Percentiles rank a stretch among this genome's conserved stretches.
phyloP scores from a whole-genome alignment of 2,113 vertebrate genomes.

The Hiodon tergisus region DNA sequence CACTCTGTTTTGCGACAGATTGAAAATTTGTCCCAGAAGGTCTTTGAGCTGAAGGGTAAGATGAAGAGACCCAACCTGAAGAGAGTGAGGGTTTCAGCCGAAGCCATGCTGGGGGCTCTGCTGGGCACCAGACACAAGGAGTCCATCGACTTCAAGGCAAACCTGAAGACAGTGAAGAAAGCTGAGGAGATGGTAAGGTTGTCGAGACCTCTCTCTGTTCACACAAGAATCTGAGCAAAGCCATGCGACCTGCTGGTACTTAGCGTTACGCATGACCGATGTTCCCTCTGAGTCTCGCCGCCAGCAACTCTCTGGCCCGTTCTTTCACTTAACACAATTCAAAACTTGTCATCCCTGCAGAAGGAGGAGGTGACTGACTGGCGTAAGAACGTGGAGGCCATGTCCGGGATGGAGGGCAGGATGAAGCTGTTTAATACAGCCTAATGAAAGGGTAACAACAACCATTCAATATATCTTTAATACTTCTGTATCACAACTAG shows the following conservation, averaged over 20 bases:
- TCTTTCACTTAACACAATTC: background rate
- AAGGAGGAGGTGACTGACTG: constrained; percentile 43
- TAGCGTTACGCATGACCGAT: background rate
- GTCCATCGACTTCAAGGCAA: constrained; percentile 41
- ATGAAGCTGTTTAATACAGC: constrained; percentile 43
- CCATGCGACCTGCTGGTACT: background rate
- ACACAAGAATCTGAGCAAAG: background rate
- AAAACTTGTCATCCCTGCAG: background rate
- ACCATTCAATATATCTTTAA: background rate
- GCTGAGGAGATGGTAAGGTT: constrained; percentile 40
- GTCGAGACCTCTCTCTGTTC: background rate
- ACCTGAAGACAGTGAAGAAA: constrained; percentile 45
- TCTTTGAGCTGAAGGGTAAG: constrained; percentile 62
- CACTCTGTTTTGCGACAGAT: constrained; percentile 45
- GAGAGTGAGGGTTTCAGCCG: constrained; percentile 41
- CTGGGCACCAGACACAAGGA: constrained; percentile 40
- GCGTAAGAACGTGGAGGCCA: constrained; percentile 48
- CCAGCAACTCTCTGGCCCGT: background rate
- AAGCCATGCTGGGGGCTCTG: constrained; percentile 43
- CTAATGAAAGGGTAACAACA: constrained; percentile 11
- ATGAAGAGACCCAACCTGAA: constrained; percentile 41
- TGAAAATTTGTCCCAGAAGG: constrained; percentile 60
- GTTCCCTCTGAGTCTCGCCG: background rate
- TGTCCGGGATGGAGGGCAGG: constrained; percentile 46
- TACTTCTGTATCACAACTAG: too few species aligned